Evolutionary conservation across 2,113 vertebrate genomes (phyloP).

Genomic region (Callionymus lyra): DNA sequence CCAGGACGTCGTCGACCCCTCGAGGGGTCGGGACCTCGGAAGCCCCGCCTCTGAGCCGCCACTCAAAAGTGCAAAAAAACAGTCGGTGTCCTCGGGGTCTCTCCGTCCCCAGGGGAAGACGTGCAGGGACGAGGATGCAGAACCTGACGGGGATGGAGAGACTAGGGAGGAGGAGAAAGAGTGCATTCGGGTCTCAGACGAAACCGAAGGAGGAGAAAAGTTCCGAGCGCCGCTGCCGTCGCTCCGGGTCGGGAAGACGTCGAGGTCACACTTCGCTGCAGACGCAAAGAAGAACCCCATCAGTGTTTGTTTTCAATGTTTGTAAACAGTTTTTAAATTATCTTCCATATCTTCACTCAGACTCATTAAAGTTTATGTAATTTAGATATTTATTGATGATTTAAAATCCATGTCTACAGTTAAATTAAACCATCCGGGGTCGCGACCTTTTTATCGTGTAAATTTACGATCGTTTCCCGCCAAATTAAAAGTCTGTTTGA

Average conservation of each 20-base stretch:
- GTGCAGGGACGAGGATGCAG: background rate
- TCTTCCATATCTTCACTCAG: too few relatives aligned
- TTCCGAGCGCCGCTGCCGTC: too few relatives aligned
- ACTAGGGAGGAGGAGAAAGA: slow-evolving; percentile 41
- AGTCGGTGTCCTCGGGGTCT: slow-evolving; percentile 40
- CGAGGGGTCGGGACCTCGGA: background rate
- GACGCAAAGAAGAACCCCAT: slow-evolving; percentile 2
- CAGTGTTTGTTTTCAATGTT: too few relatives aligned
- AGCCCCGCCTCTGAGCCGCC: background rate
- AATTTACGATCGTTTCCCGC: background rate
- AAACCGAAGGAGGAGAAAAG: too few relatives aligned
- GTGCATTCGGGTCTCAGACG: slow-evolving; percentile 49
- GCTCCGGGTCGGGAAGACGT: slow-evolving; percentile 6
- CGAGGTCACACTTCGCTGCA: slow-evolving; percentile 66
- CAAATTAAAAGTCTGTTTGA: background rate
- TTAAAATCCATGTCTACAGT: background rate
- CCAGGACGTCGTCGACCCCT: background rate
- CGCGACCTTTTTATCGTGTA: background rate
- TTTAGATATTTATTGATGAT: background rate
- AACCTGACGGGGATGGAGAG: slow-evolving; percentile 24
- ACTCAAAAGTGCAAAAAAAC: slow-evolving; percentile 69
- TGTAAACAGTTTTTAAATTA: too few relatives aligned
- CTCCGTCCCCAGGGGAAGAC: slow-evolving; percentile 2
- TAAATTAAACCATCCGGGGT: background rate
- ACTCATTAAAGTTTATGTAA: background rate